These are phyloP conservation scores for Nyctibius grandis DNA, from an alignment of 2,797 vertebrate genomes.

Conservation along the genomic window DNA sequence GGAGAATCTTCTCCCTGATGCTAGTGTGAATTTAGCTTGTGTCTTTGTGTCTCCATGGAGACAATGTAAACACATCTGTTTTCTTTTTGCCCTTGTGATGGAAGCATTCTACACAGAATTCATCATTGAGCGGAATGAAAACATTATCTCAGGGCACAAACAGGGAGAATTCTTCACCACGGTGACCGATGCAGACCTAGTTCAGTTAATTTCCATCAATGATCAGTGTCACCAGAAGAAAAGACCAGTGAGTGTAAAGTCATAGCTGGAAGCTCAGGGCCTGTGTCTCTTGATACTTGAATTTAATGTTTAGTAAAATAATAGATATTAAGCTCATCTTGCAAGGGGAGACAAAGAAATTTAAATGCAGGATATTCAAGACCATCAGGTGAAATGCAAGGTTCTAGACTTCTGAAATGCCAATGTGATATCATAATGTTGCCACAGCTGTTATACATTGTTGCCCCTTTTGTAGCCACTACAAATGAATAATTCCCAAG, in stretches of 20 bases:
- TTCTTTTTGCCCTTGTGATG: slow-evolving; percentile 56
- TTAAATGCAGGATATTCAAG: not conserved
- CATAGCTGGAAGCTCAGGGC: not conserved
- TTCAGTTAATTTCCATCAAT: not conserved
- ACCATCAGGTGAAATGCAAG: not conserved
- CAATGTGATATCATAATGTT: not conserved
- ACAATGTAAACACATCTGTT: slow-evolving; percentile 74
- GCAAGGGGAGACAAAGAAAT: not conserved
- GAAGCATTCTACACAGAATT: slow-evolving; percentile 47
- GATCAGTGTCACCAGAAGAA: not conserved
- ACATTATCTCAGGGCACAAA: slow-evolving; percentile 4
- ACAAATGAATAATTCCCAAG: not conserved
- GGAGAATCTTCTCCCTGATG: not conserved
- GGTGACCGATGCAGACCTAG: not conserved
- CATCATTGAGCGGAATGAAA: slow-evolving; percentile 10
- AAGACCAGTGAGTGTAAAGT: not conserved
- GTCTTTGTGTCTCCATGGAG: slow-evolving; percentile 70
- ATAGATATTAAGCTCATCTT: not conserved
- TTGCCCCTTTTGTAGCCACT: not conserved
- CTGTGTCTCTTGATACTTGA: not conserved
- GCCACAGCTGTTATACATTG: not conserved
- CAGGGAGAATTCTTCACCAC: not conserved
- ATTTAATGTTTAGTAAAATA: not conserved
- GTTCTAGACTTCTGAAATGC: not conserved
- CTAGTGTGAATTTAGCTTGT: slow-evolving; percentile 31